Evolutionary conservation across 2,797 vertebrate genomes (phyloP), one percentile per base, ranked within the genome.

Genomic region (Eospalax fontanierii): DNA sequence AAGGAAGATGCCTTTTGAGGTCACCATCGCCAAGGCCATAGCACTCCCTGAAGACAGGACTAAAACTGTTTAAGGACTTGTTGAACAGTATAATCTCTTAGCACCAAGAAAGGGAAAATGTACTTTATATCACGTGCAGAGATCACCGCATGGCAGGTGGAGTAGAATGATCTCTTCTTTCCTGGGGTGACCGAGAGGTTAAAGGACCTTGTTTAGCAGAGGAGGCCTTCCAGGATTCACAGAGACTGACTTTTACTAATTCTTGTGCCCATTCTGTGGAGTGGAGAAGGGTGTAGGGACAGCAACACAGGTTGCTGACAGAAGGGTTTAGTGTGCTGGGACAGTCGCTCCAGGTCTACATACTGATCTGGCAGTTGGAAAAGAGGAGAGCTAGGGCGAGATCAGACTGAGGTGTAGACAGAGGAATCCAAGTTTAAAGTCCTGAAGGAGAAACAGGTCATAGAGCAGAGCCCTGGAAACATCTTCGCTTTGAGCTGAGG

Each of bases 81-180:
- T 38, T 59, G 87, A 59, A 24, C 4, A 16, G 5, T 73, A 4
- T 54, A n/a, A 43, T 50, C 40, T 4, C 1, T 91, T 21, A 19
- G 65, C 19, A 65, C 16, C 86, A 35, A 92, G 66, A 35, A 57
- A 15, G 26, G 87, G 24, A 57, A 33, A n/a, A 28, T 33, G 11
- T 4, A n/a, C 38, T 21, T 71, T 21, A 22, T 87, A 38, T 79
- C 35, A 76, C 15, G 38, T 87, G 59, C 8, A 30, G 73, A 81
- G 66, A 87, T 87, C 38, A 63, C 40, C 66, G 10, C 43, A 15
- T 85, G 74, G 63, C 19, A 73, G 35, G 76, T 89, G 35, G 88
- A 84, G 21, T 89, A 81, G 80, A 74, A 38, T 43, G 75, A 50
- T 79, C 40, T n/a, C 18, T 70, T 22, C 57, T 92, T 84, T 87